These are phyloP conservation scores for Plestiodon gilberti DNA, from an alignment of 2,113 vertebrate genomes.

Conservation along the genomic window DNA sequence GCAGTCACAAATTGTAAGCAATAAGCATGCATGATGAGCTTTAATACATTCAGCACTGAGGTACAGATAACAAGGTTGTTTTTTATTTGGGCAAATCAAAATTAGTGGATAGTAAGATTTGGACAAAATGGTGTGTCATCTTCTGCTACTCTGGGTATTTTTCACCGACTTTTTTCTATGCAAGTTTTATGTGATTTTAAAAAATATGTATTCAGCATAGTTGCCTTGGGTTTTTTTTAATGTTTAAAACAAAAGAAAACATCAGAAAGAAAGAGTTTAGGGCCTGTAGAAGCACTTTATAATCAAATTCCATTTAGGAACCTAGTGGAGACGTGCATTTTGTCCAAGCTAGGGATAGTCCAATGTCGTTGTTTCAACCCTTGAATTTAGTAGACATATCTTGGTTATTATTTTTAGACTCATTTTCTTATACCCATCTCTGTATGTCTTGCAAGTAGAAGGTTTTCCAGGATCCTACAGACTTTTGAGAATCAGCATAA, in stretches of 20 bases:
- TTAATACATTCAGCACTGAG: background rate
- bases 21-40: background rate
- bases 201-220: background rate
- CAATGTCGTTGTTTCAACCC: background rate
- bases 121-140: background rate
- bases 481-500: conserved; percentile 17
- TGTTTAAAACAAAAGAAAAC: background rate
- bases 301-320: conserved; percentile 7
- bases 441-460: background rate
- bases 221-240: background rate
- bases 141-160: conserved; percentile 4
- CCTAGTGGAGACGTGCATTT: conserved; percentile 2
- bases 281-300: background rate
- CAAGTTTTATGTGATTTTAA: background rate
- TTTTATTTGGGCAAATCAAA: background rate
- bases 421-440: background rate
- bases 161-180: background rate
- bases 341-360: background rate
- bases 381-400: background rate
- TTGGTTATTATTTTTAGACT: background rate
- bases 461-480: background rate
- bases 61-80: background rate
- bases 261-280: background rate
- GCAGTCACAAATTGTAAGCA: background rate
- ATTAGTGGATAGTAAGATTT: background rate